Percentiles rank a stretch among this genome's conserved stretches.
These are phyloP conservation scores for Eurois occulta DNA, from an alignment of 2,888 invertebrate species.

Conservation along the genomic window DNA sequence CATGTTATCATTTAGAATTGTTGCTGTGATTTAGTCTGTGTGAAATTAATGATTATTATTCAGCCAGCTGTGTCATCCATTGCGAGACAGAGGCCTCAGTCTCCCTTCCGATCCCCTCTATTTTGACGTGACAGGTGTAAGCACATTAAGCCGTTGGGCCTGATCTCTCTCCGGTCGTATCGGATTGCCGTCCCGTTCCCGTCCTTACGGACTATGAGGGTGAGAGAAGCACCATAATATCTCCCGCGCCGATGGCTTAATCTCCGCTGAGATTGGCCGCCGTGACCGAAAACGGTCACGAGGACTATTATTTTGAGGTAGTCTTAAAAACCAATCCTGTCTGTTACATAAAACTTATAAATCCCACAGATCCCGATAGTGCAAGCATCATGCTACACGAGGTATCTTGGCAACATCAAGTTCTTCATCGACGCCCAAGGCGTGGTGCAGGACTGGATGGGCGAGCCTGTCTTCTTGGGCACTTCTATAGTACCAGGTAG, in stretches of 20 bases:
- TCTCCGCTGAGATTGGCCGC: neutral
- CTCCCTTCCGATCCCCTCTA: no score
- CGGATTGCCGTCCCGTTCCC: neutral
- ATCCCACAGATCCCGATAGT: slow-evolving; percentile 91
- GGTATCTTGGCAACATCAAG: slow-evolving; percentile 94
- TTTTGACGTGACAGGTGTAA: no score
- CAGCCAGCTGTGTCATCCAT: no score
- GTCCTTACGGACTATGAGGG: neutral
- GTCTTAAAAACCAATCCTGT: neutral
- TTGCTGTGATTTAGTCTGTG: no score
- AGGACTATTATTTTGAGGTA: neutral
- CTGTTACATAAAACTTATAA: neutral
- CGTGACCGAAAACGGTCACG: neutral
- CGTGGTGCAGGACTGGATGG: slow-evolving; percentile 92
- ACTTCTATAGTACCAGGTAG: slow-evolving; percentile 92
- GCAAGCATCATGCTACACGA: slow-evolving; percentile 93
- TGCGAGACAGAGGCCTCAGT: no score
- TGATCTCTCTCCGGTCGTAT: neutral
- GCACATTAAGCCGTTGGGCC: no score
- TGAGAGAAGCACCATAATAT: neutral
- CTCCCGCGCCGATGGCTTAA: neutral
- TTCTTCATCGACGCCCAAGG: slow-evolving; percentile 93
- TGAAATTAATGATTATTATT: no score
- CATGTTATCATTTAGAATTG: no score
- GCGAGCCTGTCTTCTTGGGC: slow-evolving; percentile 93